Conservation (phyloP, 2,113 vertebrate species). For the Aptenodytes forsteri region DNA sequence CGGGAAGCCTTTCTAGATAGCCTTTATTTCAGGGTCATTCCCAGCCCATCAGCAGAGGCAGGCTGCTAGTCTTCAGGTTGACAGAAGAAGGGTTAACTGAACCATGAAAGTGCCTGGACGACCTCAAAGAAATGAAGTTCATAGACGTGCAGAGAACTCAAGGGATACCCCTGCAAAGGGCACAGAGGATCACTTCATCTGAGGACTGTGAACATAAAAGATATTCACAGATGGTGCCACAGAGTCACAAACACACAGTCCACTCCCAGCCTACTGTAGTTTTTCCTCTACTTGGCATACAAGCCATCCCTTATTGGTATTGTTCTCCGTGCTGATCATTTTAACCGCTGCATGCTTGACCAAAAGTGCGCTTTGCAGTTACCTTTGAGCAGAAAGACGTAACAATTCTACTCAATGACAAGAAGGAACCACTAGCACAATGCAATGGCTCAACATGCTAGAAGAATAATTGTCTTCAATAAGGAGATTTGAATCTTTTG, state of each 20-base stretch:
- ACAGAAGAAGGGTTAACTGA: not conserved
- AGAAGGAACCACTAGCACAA: not conserved
- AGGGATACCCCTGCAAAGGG: not conserved
- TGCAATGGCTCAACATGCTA: not conserved
- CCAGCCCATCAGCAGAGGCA: not conserved
- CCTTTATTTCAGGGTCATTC: not conserved
- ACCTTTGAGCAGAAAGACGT: not conserved
- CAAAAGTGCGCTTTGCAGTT: not conserved
- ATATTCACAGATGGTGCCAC: not conserved
- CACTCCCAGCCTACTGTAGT: not conserved
- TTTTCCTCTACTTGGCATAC: not conserved
- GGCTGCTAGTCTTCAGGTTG: not conserved
- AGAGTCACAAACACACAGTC: not conserved
- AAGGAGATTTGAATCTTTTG: not conserved
- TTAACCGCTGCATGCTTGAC: constrained; percentile 11
- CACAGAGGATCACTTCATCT: not conserved
- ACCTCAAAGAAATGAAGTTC: not conserved
- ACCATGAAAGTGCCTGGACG: not conserved
- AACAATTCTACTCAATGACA: not conserved
- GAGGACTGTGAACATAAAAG: not conserved
- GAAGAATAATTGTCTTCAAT: not conserved
- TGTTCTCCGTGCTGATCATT: not conserved
- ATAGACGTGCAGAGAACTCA: not conserved
- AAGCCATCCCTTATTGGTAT: not conserved
- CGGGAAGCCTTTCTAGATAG: not conserved